Evolutionary conservation across 2,113 vertebrate genomes (phyloP).

Genomic region (Erpornis zantholeuca): DNA sequence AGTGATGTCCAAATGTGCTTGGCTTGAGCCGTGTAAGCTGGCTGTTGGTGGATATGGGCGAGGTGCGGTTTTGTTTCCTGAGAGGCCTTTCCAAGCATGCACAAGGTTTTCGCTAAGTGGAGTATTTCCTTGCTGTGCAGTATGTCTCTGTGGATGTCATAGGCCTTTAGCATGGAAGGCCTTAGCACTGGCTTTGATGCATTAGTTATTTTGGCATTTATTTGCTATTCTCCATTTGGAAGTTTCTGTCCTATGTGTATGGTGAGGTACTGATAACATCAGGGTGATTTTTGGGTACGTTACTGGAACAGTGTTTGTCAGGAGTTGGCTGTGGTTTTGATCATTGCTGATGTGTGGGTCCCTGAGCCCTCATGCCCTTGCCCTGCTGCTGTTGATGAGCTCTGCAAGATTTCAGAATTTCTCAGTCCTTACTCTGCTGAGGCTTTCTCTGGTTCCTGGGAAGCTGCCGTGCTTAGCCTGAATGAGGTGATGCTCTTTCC

Average conservation of each 20-base stretch:
- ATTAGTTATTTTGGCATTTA: background rate
- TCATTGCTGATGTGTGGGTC: background rate
- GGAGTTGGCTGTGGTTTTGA: background rate
- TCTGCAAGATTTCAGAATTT: background rate
- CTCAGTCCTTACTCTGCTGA: background rate
- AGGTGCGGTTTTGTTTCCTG: background rate
- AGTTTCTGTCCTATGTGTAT: background rate
- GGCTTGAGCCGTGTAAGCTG: background rate
- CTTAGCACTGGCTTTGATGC: background rate
- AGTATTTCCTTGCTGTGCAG: background rate
- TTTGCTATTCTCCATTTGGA: background rate
- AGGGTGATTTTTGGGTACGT: background rate
- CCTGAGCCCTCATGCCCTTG: background rate
- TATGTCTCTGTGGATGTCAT: background rate
- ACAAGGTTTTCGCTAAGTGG: background rate
- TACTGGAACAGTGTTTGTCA: background rate
- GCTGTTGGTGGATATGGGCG: background rate
- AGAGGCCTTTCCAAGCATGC: background rate
- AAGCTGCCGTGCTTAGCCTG: background rate
- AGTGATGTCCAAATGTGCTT: background rate
- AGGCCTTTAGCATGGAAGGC: background rate
- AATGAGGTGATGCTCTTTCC: background rate
- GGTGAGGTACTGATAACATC: background rate
- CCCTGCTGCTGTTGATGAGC: background rate
- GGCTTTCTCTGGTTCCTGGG: background rate